A percentile compares a stretch with the other conserved stretches of the same genome.
Evolutionary conservation across 2,113 vertebrate species (phyloP).

Genomic region (Nothocercus julius): DNA sequence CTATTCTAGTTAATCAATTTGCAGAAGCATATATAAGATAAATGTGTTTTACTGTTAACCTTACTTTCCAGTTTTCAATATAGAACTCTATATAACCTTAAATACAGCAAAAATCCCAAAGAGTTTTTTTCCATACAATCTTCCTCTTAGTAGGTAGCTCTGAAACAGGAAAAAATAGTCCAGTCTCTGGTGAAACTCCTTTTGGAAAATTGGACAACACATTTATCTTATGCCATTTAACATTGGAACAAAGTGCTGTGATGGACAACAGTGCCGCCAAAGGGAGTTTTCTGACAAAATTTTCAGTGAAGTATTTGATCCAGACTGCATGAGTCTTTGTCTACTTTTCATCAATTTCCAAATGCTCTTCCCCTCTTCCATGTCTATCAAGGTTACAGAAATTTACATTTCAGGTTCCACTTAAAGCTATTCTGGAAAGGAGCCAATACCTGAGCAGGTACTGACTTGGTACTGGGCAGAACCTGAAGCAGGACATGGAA

Average conservation of each 20-base stretch:
- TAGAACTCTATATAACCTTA: not conserved
- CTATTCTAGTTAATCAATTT: not conserved
- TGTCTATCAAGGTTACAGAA: not conserved
- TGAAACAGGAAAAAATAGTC: not conserved
- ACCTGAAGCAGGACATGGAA: not conserved
- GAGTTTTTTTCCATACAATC: not conserved
- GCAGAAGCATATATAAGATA: not conserved
- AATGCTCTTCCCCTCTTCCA: not conserved
- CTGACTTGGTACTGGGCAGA: not conserved
- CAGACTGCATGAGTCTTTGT: not conserved
- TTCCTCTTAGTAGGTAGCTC: not conserved
- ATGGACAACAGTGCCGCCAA: not conserved
- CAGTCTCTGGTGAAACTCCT: not conserved
- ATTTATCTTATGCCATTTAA: not conserved
- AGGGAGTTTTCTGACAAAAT: not conserved
- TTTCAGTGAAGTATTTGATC: not conserved
- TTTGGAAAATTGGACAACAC: not conserved
- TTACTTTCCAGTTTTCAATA: not conserved
- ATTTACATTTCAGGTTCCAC: not conserved
- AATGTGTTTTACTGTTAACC: not conserved
- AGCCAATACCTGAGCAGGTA: not conserved
- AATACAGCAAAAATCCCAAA: not conserved
- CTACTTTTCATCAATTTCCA: not conserved
- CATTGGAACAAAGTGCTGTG: not conserved
- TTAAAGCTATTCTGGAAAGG: too few relatives aligned